Percentiles rank a stretch among this genome's conserved stretches.
phyloP scores from a whole-genome alignment of 1,140 invertebrate genomes.

The Penaeus japonicus region DNA sequence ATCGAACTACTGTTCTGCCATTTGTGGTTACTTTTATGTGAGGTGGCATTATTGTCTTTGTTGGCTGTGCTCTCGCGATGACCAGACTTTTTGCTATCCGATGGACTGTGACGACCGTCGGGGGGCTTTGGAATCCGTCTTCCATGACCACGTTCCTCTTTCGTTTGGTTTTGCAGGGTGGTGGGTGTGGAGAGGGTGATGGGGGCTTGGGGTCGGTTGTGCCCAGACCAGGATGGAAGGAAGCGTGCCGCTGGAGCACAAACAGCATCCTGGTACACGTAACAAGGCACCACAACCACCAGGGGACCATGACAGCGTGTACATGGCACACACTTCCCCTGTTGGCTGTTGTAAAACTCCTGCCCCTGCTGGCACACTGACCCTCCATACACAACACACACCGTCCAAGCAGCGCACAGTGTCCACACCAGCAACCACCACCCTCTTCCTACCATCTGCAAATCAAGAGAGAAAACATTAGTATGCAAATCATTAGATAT shows the following conservation, averaged over 20 bases:
- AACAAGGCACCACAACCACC: constrained; percentile 39
- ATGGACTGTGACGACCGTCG: neutral
- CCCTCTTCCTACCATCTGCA: constrained; percentile 55
- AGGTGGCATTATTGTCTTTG: neutral
- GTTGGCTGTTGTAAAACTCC: constrained; percentile 40
- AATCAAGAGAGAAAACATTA: neutral
- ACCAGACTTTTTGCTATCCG: neutral
- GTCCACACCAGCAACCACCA: constrained; percentile 52
- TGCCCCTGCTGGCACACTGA: constrained; percentile 30
- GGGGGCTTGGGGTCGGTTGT: constrained; percentile 23
- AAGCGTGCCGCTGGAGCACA: constrained; percentile 43
- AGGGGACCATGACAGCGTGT: constrained; percentile 37
- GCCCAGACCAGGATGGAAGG: constrained; percentile 23
- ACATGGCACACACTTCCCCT: constrained; percentile 40
- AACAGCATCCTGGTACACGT: constrained; percentile 45
- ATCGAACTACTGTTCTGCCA: neutral
- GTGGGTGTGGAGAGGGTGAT: constrained; percentile 40
- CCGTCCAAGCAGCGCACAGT: constrained; percentile 37
- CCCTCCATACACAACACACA: constrained; percentile 25
- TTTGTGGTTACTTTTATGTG: constrained; percentile 1
- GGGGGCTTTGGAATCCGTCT: neutral
- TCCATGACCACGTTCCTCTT: neutral
- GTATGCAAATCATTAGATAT: no score
- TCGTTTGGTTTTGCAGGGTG: neutral
- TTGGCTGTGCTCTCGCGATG: neutral